Evolutionary conservation across 2,797 vertebrate species (phyloP), one percentile per base, ranked within the genome.

Genomic region (Myotis vivesi): DNA sequence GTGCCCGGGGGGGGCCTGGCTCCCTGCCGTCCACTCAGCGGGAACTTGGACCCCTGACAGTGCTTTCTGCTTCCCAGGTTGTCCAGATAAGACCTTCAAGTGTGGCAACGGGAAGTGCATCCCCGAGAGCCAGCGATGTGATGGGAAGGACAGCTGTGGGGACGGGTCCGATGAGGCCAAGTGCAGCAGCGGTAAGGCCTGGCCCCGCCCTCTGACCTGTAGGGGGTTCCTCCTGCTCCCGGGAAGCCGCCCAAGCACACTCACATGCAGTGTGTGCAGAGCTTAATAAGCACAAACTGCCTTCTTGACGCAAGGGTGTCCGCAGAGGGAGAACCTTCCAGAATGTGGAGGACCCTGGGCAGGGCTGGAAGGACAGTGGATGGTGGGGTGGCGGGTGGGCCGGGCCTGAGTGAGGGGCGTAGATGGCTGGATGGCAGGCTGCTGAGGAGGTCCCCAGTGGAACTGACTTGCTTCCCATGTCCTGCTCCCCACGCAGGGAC

Each of bases 131-230:
- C 98, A 94, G 81, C 97, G 92, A 75, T 99, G 99, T 1, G 98
- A 99, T 0, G 98, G 98, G 9, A 97, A 1, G 0, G 94, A 98
- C 0, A 87, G 99, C 98, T 99, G 99, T 8, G 99, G 97, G 0
- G 99, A 99, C 0, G 98, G 98, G 0, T 98, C 99, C 0, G 99
- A 99, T 0, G 99, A 99, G 97, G 97, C 98, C 0, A 28, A 96
- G 6, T 99, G 99, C 62, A 1, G 2, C 0, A 82, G 15, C 2
- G 80, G 99, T 99, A 94, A 98, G 98, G 19, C 66, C 20, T 4
- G 38, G 1, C 0, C 59, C 46, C 3, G 2, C 46, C 71, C 13
- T 3, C 30, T 3, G 57, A 17, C 69, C 11, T 44, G 12, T 11
- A 3, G 12, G 71, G 68, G 12, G 13, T 46, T 4, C 5, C 10